phyloP scores from a whole-genome alignment of 2,797 vertebrate genomes.

The Neosilurus hyrtlii region DNA sequence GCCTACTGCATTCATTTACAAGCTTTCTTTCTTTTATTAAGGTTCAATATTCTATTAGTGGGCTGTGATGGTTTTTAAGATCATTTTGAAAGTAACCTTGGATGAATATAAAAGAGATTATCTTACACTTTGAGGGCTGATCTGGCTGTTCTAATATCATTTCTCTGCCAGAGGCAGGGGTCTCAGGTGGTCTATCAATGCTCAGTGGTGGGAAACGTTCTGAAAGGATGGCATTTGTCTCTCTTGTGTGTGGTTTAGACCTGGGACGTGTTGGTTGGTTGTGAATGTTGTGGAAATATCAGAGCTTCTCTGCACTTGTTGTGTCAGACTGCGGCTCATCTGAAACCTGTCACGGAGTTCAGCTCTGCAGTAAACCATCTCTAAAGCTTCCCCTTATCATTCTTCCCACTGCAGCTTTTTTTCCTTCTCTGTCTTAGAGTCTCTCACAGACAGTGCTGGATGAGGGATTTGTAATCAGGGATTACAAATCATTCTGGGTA shows the following conservation, averaged over 20 bases:
- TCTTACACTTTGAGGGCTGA: neutral
- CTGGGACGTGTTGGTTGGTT: neutral
- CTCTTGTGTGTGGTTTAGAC: neutral
- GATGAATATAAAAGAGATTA: constrained; percentile 9
- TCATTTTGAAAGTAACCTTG: constrained; percentile 9
- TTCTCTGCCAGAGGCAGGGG: neutral
- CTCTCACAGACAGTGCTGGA: neutral
- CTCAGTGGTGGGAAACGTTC: constrained; percentile 9
- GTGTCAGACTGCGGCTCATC: neutral
- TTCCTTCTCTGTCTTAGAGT: constrained; percentile 7
- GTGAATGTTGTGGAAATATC: constrained; percentile 4
- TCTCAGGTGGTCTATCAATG: neutral
- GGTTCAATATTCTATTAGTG: neutral
- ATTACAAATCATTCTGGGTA: neutral
- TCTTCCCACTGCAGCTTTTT: neutral
- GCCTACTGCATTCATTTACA: constrained; percentile 13
- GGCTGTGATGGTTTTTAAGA: constrained; percentile 5
- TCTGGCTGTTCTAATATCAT: neutral
- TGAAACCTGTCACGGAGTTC: constrained; percentile 12
- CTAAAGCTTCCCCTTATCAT: neutral
- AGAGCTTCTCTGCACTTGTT: neutral
- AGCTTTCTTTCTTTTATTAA: neutral
- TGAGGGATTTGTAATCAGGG: neutral
- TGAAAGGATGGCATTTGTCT: constrained; percentile 5
- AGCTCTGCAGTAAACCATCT: neutral